These are phyloP conservation scores for Hedya salicella DNA, from an alignment of 2,888 invertebrate species.

Conservation along the genomic window DNA sequence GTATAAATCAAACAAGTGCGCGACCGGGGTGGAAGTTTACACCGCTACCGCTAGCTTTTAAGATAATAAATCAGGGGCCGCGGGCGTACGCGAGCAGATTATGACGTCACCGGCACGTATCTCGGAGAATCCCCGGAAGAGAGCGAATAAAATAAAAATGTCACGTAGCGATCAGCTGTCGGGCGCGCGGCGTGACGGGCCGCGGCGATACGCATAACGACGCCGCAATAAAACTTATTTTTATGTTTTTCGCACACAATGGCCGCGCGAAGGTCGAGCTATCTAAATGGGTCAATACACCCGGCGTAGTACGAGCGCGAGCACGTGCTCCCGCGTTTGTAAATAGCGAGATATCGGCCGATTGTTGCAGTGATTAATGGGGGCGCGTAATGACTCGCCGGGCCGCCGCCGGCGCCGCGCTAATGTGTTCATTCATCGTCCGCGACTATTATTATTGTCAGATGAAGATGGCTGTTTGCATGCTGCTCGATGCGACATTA, in stretches of 20 bases:
- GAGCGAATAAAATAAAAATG: constrained; percentile 84
- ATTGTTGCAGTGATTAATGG: constrained; percentile 85
- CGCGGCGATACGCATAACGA: constrained; percentile 82
- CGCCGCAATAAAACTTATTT: constrained; percentile 85
- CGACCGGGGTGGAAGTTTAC: constrained; percentile 60
- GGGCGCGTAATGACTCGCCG: constrained; percentile 82
- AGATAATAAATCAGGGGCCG: constrained; percentile 79
- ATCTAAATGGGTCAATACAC: constrained; percentile 86
- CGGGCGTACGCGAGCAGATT: constrained; percentile 73
- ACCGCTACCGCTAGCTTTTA: constrained; percentile 65
- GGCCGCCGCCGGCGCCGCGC: constrained; percentile 65
- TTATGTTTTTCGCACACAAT: constrained; percentile 86
- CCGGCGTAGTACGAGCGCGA: constrained; percentile 82
- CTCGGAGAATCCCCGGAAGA: constrained; percentile 84
- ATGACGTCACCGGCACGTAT: constrained; percentile 84
- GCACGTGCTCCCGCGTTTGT: constrained; percentile 85
- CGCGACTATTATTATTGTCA: constrained; percentile 78
- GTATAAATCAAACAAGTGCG: constrained; percentile 68
- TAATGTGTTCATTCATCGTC: constrained; percentile 82
- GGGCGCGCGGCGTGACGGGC: constrained; percentile 74
- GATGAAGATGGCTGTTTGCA: constrained; percentile 78
- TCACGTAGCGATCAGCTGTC: constrained; percentile 85
- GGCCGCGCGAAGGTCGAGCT: constrained; percentile 85
- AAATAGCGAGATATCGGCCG: constrained; percentile 85
- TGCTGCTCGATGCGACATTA: constrained; percentile 78